Evolutionary conservation across 2,888 invertebrate species (phyloP).

Genomic region (Leptothorax acervorum): DNA sequence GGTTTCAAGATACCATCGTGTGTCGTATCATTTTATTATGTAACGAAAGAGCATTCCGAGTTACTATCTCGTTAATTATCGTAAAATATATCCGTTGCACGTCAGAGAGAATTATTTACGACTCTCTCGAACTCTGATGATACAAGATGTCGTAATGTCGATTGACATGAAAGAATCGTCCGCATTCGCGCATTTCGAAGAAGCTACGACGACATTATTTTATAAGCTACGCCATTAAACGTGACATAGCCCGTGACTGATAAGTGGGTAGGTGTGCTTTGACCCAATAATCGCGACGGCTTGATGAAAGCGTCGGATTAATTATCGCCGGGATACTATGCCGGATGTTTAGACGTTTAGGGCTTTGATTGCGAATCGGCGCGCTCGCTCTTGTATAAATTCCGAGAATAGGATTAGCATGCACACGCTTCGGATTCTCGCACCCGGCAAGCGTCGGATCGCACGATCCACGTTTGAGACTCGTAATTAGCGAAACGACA

Average conservation of each 20-base stretch:
- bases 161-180: neutral
- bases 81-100: slow-evolving; percentile 9
- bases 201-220: slow-evolving; percentile 3
- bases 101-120: slow-evolving; percentile 20
- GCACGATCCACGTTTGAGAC: neutral
- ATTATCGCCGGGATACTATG: slow-evolving; percentile 59
- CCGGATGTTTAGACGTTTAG: slow-evolving; percentile 70
- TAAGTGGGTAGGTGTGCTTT: slow-evolving; percentile 58
- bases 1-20: neutral
- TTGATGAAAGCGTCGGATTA: slow-evolving; percentile 62
- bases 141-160: neutral
- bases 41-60: slow-evolving; percentile 19
- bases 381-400: slow-evolving; percentile 45
- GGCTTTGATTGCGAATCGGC: slow-evolving; percentile 52
- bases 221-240: neutral
- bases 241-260: slow-evolving; percentile 33
- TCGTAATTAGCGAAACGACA: neutral
- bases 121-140: neutral
- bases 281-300: slow-evolving; percentile 61
- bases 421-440: slow-evolving; percentile 1
- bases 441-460: neutral
- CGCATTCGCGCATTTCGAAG: neutral
- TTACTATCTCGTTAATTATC: slow-evolving; percentile 20
- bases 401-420: slow-evolving; percentile 57
- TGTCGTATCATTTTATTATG: slow-evolving; percentile 16